Percentiles rank a stretch among this genome's conserved stretches.
phyloP scores from a whole-genome alignment of 2,797 vertebrate species.

The Acrossocheilus wenchowensis region DNA sequence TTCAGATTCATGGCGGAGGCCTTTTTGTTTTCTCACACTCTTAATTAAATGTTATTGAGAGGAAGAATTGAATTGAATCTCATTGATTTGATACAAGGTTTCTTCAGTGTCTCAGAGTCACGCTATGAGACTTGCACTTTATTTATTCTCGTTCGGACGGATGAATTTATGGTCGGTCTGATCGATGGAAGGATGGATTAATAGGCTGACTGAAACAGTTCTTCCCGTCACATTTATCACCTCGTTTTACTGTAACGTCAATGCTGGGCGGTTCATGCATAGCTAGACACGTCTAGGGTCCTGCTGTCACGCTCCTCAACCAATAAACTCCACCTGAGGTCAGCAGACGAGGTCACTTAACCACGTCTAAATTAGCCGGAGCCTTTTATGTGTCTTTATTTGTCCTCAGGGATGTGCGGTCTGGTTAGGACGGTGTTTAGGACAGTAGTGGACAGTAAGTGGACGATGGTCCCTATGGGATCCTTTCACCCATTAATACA shows the following conservation, averaged over 20 bases:
- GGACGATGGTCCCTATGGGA: constrained; percentile 48
- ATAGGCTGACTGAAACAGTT: constrained; percentile 74
- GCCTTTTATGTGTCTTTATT: constrained; percentile 38
- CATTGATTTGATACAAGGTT: constrained; percentile 67
- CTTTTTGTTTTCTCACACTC: constrained; percentile 67
- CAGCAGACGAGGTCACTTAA: constrained; percentile 36
- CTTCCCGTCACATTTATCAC: constrained; percentile 73
- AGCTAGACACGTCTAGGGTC: constrained; percentile 23
- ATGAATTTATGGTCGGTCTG: constrained; percentile 5
- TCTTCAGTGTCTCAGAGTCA: constrained; percentile 58
- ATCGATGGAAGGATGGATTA: constrained; percentile 63
- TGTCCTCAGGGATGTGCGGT: constrained; percentile 45
- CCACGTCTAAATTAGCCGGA: constrained; percentile 24
- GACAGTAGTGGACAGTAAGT: constrained; percentile 48
- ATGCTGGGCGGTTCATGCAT: constrained; percentile 32
- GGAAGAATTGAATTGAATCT: constrained; percentile 85
- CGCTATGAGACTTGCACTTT: constrained; percentile 63
- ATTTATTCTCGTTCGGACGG: constrained; percentile 66
- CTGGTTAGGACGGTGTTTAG: constrained; percentile 52
- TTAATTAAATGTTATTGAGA: constrained; percentile 86
- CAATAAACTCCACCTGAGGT: constrained; percentile 37
- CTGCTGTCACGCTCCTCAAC: constrained; percentile 15
- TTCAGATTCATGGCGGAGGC: constrained; percentile 77
- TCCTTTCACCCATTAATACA: constrained; percentile 2
- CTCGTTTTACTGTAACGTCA: constrained; percentile 57